Conservation (phyloP, 2,888 invertebrate genomes). For the Dichetophora obliterata region DNA sequence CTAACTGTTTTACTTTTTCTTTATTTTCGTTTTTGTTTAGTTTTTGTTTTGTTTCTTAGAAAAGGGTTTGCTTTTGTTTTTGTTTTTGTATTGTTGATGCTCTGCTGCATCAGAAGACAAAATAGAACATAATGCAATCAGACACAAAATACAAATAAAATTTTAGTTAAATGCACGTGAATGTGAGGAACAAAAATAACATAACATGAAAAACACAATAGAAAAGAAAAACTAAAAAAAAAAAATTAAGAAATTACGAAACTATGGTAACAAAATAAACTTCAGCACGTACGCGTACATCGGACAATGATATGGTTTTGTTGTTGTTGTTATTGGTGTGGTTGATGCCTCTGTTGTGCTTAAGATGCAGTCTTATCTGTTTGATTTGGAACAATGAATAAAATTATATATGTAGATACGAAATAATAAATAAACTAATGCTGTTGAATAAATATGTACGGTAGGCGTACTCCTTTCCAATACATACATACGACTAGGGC, state of each 20-base stretch:
- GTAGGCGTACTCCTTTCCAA: too few relatives aligned
- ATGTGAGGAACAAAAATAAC: conserved; percentile 64
- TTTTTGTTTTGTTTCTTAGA: neutral
- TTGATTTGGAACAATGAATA: conserved; percentile 45
- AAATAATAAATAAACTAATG: conserved; percentile 25
- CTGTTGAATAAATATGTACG: too few relatives aligned
- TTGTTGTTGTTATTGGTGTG: conserved; percentile 20
- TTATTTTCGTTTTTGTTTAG: neutral
- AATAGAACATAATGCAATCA: conserved; percentile 19
- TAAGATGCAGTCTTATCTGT: conserved; percentile 29
- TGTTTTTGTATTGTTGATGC: neutral
- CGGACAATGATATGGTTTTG: conserved; percentile 22
- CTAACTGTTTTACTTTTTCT: neutral
- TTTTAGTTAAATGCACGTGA: conserved; percentile 65
- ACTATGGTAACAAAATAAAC: conserved; percentile 10
- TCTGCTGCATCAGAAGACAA: conserved; percentile 16
- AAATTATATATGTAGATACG: conserved; percentile 36
- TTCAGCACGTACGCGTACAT: conserved; percentile 21
- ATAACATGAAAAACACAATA: conserved; percentile 44
- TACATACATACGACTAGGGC: too few relatives aligned
- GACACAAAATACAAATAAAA: conserved; percentile 50
- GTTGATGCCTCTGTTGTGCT: conserved; percentile 3
- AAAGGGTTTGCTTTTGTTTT: conserved; percentile 16
- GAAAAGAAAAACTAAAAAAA: conserved; percentile 18
- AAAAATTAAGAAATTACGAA: conserved; percentile 6